These are phyloP conservation scores for Psilopsiagon aymara DNA, from an alignment of 2,113 vertebrate species.

Conservation along the genomic window DNA sequence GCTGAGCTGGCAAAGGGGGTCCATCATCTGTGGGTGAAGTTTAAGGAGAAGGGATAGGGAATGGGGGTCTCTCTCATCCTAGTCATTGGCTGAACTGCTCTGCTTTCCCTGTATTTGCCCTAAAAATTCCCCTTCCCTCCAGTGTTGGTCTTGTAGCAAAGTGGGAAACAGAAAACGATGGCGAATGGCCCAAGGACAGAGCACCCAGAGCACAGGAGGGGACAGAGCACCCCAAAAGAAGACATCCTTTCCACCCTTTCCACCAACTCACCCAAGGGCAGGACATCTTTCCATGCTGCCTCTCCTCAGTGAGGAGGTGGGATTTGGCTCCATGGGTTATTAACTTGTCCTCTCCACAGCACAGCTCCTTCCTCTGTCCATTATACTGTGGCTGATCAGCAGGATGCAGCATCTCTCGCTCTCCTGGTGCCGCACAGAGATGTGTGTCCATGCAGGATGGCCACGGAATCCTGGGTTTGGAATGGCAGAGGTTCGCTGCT, in stretches of 20 bases:
- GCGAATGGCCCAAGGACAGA: rapidly evolving
- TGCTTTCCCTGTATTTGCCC: rapidly evolving
- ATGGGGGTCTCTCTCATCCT: rapidly evolving
- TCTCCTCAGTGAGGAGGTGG: neutral
- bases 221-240: neutral
- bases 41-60: neutral
- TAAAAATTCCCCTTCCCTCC: neutral
- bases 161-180: rapidly evolving
- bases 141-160: rapidly evolving
- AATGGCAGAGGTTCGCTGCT: neutral
- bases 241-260: neutral
- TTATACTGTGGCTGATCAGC: rapidly evolving
- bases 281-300: rapidly evolving
- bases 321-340: neutral
- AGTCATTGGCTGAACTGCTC: rapidly evolving
- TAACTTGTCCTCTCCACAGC: too few relatives aligned
- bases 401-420: rapidly evolving
- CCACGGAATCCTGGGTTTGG: rapidly evolving
- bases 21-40: neutral
- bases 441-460: neutral
- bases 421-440: rapidly evolving
- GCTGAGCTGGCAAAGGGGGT: neutral
- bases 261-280: rapidly evolving
- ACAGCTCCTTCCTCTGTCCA: neutral
- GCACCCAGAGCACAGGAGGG: neutral